These are phyloP conservation scores for sheep (Ovis aries) DNA, from an alignment of 2,113 vertebrate genomes.

Conservation along the genomic window DNA sequence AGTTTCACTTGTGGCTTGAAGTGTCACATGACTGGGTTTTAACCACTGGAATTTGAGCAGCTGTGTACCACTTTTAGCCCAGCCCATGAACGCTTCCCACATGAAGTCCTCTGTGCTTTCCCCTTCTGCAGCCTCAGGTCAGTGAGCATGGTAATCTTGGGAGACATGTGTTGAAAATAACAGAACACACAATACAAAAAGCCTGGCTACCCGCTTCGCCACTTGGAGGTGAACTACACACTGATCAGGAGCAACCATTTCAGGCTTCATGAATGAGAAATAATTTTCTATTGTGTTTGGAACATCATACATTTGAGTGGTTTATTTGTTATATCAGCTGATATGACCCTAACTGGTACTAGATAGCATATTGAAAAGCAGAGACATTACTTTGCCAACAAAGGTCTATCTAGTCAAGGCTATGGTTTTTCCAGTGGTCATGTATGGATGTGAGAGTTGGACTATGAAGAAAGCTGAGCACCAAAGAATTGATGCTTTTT, in stretches of 20 bases:
- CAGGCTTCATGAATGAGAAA: background rate
- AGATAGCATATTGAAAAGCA: too few relatives aligned
- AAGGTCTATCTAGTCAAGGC: too few relatives aligned
- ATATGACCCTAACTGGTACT: background rate
- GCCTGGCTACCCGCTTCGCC: background rate
- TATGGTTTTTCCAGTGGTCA: too few relatives aligned
- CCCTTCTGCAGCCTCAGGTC: background rate
- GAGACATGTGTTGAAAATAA: background rate
- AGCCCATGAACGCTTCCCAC: background rate
- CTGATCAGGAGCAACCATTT: background rate
- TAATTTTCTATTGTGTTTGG: background rate
- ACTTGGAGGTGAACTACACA: accelerated
- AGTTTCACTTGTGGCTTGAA: background rate
- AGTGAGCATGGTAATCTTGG: background rate
- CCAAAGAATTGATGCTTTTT: too few relatives aligned
- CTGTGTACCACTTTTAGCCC: background rate
- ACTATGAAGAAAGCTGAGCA: too few relatives aligned
- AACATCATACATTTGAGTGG: background rate
- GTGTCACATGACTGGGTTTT: background rate
- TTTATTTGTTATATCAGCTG: background rate
- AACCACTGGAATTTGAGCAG: background rate
- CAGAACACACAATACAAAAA: background rate
- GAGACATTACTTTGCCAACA: too few relatives aligned
- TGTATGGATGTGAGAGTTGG: too few relatives aligned
- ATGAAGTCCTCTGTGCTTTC: background rate